phyloP scores from a whole-genome alignment of 1,140 invertebrate genomes.

The Solenopsis fugax region DNA sequence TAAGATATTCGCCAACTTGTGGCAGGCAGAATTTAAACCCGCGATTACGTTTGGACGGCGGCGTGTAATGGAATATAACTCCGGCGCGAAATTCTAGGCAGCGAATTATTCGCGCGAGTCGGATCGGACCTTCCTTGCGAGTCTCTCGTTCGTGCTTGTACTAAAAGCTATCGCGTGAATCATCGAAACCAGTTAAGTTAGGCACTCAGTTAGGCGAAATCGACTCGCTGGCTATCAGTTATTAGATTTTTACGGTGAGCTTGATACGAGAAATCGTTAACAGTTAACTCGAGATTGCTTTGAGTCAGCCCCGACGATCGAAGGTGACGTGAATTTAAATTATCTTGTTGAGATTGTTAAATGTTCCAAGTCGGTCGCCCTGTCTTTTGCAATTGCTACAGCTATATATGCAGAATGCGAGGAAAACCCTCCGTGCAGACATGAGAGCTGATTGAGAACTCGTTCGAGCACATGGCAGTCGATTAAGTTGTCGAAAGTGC shows the following conservation, averaged over 20 bases:
- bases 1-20: slow-evolving; percentile 51
- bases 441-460: background rate
- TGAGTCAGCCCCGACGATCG: background rate
- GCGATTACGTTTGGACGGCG: slow-evolving; percentile 42
- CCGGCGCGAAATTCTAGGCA: slow-evolving; percentile 12
- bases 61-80: slow-evolving; percentile 27
- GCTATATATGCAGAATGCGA: background rate
- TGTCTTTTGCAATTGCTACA: background rate
- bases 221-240: background rate
- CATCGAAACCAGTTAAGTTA: background rate
- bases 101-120: slow-evolving; percentile 27
- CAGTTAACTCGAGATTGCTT: background rate
- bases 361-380: background rate
- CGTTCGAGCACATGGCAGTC: background rate
- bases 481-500: slow-evolving; percentile 26
- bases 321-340: slow-evolving; percentile 1
- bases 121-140: background rate
- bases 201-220: background rate
- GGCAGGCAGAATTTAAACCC: slow-evolving; percentile 40
- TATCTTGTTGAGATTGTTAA: slow-evolving; percentile 5
- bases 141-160: background rate
- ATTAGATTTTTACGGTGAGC: background rate
- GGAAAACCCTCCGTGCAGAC: background rate
- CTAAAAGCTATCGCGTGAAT: slow-evolving; percentile 1
- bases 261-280: slow-evolving; percentile 10